Evolutionary conservation across 2,113 vertebrate genomes (phyloP), one percentile per base, ranked within the genome.

Genomic region (Urocolius indicus): DNA sequence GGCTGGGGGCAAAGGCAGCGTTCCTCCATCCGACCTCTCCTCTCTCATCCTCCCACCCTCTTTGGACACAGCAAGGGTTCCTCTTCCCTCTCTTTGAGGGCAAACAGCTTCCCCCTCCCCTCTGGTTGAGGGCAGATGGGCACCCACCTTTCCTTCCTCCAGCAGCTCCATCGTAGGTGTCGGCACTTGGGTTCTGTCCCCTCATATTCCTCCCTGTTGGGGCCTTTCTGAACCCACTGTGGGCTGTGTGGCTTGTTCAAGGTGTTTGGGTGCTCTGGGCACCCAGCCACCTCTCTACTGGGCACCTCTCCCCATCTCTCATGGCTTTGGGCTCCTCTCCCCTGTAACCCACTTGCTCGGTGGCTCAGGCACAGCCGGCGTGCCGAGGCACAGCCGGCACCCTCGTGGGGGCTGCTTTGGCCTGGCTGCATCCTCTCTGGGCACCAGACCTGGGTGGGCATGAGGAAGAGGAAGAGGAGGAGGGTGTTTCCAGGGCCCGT

Each of bases 291-390:
- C 77, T 95, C 78, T 88, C 36, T 27, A 36, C 83, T 75, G 73
- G 49, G 63, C 30, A 62, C 16, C 51, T 91, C 43, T 63, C 8
- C 2, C 55, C 29, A 2, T 78, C 87, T 54, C 81, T 66, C 26
- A 57, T 19, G 80, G 91, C 89, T 93, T 89, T 93, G 76, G 7
- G 23, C 74, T 82, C 51, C 67, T 61, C 4, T 75, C 78, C 58
- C 36, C n/a, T 26, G 11, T 58, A 7, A 63, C 62, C 34, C 2
- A 0, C 57, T 68, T 20, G 57, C 62, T 71, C 16, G n/a, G 77
- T 1, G 45, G 45, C 66, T 79, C 23, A 38, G 0, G 29, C 16
- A 13, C 76, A 34, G 51, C 38, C 48, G 38, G 38, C n/a, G n/a
- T n/a, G n/a, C n/a, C n/a, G n/a, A n/a, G 38, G 38, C 38, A 41